phyloP scores from a whole-genome alignment of 2,797 vertebrate genomes.

The Pyrocephalus nanus region DNA sequence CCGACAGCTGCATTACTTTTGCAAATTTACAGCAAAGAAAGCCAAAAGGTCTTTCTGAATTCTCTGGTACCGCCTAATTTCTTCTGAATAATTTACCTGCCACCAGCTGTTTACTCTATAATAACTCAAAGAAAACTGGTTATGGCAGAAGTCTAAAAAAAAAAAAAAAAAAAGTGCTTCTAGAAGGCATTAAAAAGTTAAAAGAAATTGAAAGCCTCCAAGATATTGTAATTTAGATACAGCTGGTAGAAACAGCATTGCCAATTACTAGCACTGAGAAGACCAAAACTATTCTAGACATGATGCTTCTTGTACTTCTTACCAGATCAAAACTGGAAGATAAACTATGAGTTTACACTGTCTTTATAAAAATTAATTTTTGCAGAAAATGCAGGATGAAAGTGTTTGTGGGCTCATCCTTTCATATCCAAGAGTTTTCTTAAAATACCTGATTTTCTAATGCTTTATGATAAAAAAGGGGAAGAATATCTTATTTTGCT shows the following conservation, averaged over 20 bases:
- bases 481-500: neutral
- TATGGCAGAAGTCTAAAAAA: slow-evolving; percentile 27
- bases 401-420: neutral
- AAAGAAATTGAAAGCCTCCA: slow-evolving; percentile 48
- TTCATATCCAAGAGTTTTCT: neutral
- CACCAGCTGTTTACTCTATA: slow-evolving; percentile 67
- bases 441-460: neutral
- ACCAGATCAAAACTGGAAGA: neutral
- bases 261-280: neutral
- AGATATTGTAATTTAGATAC: neutral
- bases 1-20: slow-evolving; percentile 49
- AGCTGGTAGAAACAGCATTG: slow-evolving; percentile 4
- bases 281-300: slow-evolving; percentile 11
- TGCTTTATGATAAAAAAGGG: neutral
- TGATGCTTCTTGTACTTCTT: neutral
- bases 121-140: slow-evolving; percentile 69
- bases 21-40: slow-evolving; percentile 66
- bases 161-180: neutral
- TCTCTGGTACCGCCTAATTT: slow-evolving; percentile 70
- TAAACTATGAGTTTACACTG: neutral
- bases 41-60: slow-evolving; percentile 67
- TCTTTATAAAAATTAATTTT: neutral
- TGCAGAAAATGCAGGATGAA: neutral
- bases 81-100: slow-evolving; percentile 74
- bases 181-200: slow-evolving; percentile 42